Conservation (phyloP, 2,797 vertebrate species). For the Onychomys torridus region DNA sequence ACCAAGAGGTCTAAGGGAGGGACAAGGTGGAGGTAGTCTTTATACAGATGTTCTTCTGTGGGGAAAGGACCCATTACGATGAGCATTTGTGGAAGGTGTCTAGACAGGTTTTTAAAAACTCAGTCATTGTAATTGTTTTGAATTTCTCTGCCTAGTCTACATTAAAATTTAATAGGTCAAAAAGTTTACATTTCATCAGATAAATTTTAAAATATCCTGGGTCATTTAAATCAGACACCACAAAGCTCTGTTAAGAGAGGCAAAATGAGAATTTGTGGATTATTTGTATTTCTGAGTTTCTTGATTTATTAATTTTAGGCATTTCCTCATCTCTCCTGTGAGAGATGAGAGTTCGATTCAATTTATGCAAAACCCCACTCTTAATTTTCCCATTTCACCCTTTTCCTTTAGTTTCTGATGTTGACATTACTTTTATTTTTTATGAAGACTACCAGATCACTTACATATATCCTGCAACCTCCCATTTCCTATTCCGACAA, state of each 20-base stretch:
- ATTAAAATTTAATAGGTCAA: constrained; percentile 24
- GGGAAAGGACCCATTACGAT: background rate
- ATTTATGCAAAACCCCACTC: background rate
- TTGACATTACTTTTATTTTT: constrained; percentile 24
- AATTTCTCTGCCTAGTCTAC: background rate
- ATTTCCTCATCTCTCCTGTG: background rate
- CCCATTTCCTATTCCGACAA: background rate
- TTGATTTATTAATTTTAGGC: background rate
- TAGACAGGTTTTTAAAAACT: background rate
- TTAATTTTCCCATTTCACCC: background rate
- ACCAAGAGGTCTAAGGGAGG: background rate
- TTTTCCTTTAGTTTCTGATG: background rate
- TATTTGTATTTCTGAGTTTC: background rate
- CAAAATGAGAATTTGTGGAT: background rate
- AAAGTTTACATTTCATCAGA: background rate
- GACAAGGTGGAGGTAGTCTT: background rate
- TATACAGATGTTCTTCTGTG: background rate
- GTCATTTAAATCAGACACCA: constrained; percentile 10
- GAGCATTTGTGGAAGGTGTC: background rate
- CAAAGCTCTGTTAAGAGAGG: background rate
- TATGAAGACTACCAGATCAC: background rate
- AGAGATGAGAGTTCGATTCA: background rate
- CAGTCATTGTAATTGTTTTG: background rate
- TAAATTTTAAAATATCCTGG: background rate
- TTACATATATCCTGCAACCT: background rate